These are phyloP conservation scores for Leucoraja erinaceus DNA, from an alignment of 2,113 vertebrate genomes.

Conservation along the genomic window DNA sequence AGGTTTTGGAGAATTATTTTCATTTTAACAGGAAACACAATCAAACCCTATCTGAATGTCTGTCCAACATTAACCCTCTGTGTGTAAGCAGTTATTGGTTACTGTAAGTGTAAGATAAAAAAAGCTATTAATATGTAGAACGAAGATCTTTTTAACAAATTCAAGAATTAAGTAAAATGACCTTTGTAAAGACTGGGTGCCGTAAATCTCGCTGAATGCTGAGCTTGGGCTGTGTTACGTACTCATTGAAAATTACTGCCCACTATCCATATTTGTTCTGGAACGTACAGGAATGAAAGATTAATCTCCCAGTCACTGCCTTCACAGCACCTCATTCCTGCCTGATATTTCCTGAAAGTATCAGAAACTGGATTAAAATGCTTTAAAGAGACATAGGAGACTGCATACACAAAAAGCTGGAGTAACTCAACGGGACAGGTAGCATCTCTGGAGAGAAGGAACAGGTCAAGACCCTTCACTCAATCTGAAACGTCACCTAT, in stretches of 20 bases:
- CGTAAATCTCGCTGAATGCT: not conserved
- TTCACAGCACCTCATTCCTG: not conserved
- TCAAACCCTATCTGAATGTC: not conserved
- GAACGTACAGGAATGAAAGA: not conserved
- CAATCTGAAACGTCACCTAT: too few relatives aligned
- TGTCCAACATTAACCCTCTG: not conserved
- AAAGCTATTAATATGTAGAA: not conserved
- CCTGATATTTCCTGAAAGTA: not conserved
- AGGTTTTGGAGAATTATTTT: constrained; percentile 4
- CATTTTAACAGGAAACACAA: not conserved
- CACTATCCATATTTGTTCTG: not conserved
- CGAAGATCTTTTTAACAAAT: not conserved
- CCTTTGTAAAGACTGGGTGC: not conserved
- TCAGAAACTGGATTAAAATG: not conserved
- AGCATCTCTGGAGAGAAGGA: too few relatives aligned
- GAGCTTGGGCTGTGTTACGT: not conserved
- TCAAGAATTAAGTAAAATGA: not conserved
- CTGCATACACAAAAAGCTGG: too few relatives aligned
- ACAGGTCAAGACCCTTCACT: too few relatives aligned
- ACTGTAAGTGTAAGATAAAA: not conserved
- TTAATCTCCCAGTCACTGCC: not conserved
- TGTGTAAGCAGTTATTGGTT: not conserved
- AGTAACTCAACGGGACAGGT: too few relatives aligned
- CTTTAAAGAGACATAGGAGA: not conserved
- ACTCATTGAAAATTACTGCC: not conserved